Conservation (phyloP, 1,140 invertebrate species). For the Halesus radiatus region DNA sequence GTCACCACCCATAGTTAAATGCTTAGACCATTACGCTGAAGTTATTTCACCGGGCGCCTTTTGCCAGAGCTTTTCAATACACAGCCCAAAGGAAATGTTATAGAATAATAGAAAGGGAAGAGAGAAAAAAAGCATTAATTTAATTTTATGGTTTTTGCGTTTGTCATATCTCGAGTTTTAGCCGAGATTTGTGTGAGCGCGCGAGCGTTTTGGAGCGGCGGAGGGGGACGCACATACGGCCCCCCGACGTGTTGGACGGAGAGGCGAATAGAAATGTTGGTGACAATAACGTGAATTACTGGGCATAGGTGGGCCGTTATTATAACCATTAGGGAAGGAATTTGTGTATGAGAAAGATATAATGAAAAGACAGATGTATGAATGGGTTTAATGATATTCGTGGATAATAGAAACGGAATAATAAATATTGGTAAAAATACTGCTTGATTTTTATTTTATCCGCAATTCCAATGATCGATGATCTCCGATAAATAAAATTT, state of each 20-base stretch:
- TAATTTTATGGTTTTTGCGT: slow-evolving; percentile 72
- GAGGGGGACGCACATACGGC: slow-evolving; percentile 23
- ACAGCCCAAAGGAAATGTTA: slow-evolving; percentile 51
- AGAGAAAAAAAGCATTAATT: slow-evolving; percentile 68
- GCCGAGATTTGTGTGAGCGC: slow-evolving; percentile 65
- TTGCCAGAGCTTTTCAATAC: slow-evolving; percentile 46
- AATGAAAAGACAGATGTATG: slow-evolving; percentile 15
- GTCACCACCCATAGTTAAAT: too few species aligned
- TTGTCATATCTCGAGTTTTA: slow-evolving; percentile 68
- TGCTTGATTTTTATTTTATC: too few species aligned
- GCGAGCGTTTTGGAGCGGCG: slow-evolving; percentile 29
- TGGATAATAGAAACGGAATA: background rate
- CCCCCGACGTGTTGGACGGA: slow-evolving; percentile 13
- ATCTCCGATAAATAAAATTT: too few species aligned
- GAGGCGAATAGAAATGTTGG: slow-evolving; percentile 38
- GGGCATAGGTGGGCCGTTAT: slow-evolving; percentile 57
- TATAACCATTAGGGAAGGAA: slow-evolving; percentile 54
- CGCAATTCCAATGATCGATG: too few species aligned
- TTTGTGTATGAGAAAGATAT: slow-evolving; percentile 27
- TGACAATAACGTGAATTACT: slow-evolving; percentile 56
- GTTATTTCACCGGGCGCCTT: slow-evolving; percentile 15
- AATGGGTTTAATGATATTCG: slow-evolving; percentile 7
- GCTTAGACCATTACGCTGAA: too few species aligned
- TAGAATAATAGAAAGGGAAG: slow-evolving; percentile 57
- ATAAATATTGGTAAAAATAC: too few species aligned